A percentile compares a stretch with the other conserved stretches of the same genome.
Evolutionary conservation across 2,797 vertebrate genomes (phyloP).

Genomic region (Hozukius guyotensis): DNA sequence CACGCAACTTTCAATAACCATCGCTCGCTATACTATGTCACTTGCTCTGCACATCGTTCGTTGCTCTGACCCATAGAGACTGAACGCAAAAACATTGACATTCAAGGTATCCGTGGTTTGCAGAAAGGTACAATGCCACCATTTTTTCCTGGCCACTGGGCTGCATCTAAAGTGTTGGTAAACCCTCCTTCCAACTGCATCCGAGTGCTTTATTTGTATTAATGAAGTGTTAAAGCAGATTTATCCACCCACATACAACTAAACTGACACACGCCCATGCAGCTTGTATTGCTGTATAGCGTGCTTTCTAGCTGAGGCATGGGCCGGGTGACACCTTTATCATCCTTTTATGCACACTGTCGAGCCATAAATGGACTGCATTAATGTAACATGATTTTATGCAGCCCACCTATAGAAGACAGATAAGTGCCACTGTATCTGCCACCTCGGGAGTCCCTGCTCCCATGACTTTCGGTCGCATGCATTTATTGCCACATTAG

Average conservation of each 20-base stretch:
- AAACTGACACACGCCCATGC: neutral
- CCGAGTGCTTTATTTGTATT: conserved; percentile 11
- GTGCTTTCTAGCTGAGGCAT: neutral
- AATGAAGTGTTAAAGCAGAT: conserved; percentile 13
- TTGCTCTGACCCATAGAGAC: neutral
- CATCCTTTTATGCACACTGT: conserved; percentile 11
- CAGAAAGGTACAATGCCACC: neutral
- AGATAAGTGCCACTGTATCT: conserved; percentile 14
- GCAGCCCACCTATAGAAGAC: conserved; percentile 25
- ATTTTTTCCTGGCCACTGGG: neutral
- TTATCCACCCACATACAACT: neutral
- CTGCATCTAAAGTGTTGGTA: neutral
- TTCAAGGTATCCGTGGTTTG: neutral
- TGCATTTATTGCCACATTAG: conserved; percentile 54
- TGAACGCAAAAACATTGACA: neutral
- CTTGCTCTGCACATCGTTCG: neutral
- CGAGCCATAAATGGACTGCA: conserved; percentile 17
- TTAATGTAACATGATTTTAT: conserved; percentile 34
- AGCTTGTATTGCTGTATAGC: neutral
- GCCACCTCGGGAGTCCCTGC: conserved; percentile 1
- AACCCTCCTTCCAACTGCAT: neutral
- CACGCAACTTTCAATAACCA: neutral
- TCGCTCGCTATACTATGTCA: neutral
- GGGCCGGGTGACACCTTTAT: conserved; percentile 14
- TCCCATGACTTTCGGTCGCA: conserved; percentile 11